Base-by-base conservation (phyloP, 1,140 invertebrate species). In the Lasioglossum albipes region DNA sequence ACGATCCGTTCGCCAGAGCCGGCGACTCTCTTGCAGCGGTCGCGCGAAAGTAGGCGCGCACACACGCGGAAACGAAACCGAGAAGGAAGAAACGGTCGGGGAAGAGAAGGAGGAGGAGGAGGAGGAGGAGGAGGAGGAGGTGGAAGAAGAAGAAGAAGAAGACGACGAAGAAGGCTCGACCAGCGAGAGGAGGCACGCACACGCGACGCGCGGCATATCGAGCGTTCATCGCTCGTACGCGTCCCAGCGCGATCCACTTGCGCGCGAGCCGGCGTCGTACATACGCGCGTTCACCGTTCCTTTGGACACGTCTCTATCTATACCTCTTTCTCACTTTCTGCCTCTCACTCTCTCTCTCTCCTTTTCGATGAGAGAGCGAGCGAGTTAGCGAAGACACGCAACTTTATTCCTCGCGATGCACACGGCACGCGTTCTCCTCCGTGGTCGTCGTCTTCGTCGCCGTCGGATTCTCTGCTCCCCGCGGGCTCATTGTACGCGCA, bases 211-310 rank as follows among this genome's bases (percentile, higher is more conserved):
- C 36, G 36, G 61, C 82, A 54, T 80, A 68, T 67, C 72, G 61
- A 45, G 45, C 45, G 45, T 49, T 49, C 45, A 49, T 49, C 45
- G 45, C 45, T 49, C 45, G 45, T 10, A 18, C 45, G 65, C 62
- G 57, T 59, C 7, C 57, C 57, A 59, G 41, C 81, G 59, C 62
- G 62, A 75, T 71, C 84, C 84, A 84, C 84, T 84, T 74, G 83
- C 83, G 76, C 69, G 59, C 76, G 68, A 62, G 18, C 76, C 69
- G 31, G 68, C 76, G 76, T 52, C 76, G 68, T 59, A 57, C n/a
- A 49, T 49, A 49, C 45, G 10, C 45, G 27, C 16, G 6, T 62
- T n/a, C 31, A 18, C 16, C 27, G 45, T 4, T 9, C 4, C 57
- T 59, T n/a, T 6, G 6, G 9, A 12, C 9, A 49, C 45, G 45